phyloP scores from a whole-genome alignment of 2,797 vertebrate genomes.

The Cottoperca gobio region DNA sequence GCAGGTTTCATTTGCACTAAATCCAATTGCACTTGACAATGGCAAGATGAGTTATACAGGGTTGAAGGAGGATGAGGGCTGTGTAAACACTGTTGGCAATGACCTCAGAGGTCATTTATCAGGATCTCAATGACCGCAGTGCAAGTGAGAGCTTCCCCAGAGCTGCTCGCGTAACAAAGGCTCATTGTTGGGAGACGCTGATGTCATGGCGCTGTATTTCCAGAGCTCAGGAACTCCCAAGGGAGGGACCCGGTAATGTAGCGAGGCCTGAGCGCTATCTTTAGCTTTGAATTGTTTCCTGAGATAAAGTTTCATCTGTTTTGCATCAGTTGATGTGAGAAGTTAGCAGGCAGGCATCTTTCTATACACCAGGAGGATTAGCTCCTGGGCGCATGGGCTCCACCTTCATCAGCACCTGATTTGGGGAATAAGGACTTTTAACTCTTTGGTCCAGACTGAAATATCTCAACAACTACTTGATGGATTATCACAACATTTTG shows the following conservation, averaged over 20 bases:
- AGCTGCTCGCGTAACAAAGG: conserved; percentile 55
- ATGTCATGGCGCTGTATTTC: conserved; percentile 63
- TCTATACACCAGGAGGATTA: too few relatives aligned
- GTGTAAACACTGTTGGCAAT: conserved; percentile 49
- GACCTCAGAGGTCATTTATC: conserved; percentile 72
- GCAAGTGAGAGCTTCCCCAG: conserved; percentile 54
- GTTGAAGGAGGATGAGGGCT: conserved; percentile 35
- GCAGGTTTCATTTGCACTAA: conserved; percentile 49
- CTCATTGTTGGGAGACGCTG: conserved; percentile 53
- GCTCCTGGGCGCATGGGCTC: background rate
- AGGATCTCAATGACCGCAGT: conserved; percentile 48
- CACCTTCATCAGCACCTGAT: background rate
- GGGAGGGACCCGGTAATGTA: conserved; percentile 25
- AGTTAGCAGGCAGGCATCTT: background rate
- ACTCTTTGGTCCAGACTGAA: background rate
- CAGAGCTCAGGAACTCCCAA: conserved; percentile 33
- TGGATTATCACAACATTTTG: too few relatives aligned
- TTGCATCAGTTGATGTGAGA: background rate
- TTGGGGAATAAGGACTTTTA: background rate
- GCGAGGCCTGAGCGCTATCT: conserved; percentile 23
- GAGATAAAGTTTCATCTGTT: conserved; percentile 17
- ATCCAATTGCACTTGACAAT: conserved; percentile 60
- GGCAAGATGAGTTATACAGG: conserved; percentile 28
- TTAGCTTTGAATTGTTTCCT: conserved; percentile 18
- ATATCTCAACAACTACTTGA: too few relatives aligned